Conservation (phyloP, 2,888 invertebrate genomes). For the Rhamphomyia laevipes region DNA sequence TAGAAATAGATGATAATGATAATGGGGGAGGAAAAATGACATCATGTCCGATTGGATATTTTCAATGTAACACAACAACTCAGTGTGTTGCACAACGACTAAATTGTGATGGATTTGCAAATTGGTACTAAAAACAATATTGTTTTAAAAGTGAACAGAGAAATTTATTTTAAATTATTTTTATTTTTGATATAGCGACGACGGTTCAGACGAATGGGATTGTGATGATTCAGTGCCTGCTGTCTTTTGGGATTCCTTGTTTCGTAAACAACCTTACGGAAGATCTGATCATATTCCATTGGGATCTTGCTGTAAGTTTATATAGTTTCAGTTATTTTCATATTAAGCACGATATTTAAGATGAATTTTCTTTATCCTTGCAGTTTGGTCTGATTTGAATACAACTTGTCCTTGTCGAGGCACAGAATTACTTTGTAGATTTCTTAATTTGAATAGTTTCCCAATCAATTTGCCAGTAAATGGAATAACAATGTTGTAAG, state of each 20-base stretch:
- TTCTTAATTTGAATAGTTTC: constrained; percentile 31
- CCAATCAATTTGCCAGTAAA: constrained; percentile 32
- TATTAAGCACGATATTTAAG: constrained; percentile 8
- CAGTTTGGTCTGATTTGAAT: constrained; percentile 28
- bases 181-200: constrained; percentile 31
- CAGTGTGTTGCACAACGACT: constrained; percentile 38
- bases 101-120: constrained; percentile 35
- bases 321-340: too few relatives aligned
- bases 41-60: constrained; percentile 26
- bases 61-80: constrained; percentile 34
- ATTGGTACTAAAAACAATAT: too few relatives aligned
- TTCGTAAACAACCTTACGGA: constrained; percentile 40
- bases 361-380: background rate
- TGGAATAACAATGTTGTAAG: constrained; percentile 37
- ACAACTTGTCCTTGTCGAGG: constrained; percentile 37
- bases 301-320: constrained; percentile 36
- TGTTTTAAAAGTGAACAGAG: too few relatives aligned
- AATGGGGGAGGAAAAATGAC: too few relatives aligned
- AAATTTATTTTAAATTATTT: too few relatives aligned
- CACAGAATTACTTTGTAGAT: constrained; percentile 35
- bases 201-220: constrained; percentile 39
- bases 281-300: constrained; percentile 37
- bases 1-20: too few relatives aligned
- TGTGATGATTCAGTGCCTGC: constrained; percentile 35
- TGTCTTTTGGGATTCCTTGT: constrained; percentile 40